Evolutionary conservation across 1,140 invertebrate species (phyloP).

Genomic region (Magallana ariakensis): DNA sequence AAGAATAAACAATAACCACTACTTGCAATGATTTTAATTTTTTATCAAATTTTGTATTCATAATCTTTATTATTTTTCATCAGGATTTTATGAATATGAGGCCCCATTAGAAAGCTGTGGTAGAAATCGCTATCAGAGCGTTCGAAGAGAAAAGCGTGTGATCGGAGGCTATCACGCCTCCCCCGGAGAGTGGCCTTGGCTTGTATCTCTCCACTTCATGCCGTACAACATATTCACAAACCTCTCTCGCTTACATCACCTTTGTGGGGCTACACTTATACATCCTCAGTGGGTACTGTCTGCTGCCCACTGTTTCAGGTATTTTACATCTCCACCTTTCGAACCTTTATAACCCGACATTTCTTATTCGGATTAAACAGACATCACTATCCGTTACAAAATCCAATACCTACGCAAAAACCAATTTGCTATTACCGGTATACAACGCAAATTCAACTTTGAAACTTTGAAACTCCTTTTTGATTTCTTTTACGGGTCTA

Average conservation of each 20-base stretch:
- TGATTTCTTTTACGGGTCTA: background rate
- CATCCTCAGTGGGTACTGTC: slow-evolving; percentile 79
- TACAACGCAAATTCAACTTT: background rate
- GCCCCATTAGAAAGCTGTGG: slow-evolving; percentile 53
- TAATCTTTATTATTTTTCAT: background rate
- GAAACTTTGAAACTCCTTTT: background rate
- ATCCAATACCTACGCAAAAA: background rate
- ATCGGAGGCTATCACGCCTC: slow-evolving; percentile 66
- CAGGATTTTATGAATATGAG: slow-evolving; percentile 29
- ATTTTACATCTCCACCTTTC: slow-evolving; percentile 28
- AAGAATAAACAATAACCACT: slow-evolving; percentile 31
- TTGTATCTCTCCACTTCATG: slow-evolving; percentile 72
- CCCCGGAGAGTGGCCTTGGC: slow-evolving; percentile 76
- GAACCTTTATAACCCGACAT: too few relatives aligned
- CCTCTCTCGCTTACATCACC: slow-evolving; percentile 70
- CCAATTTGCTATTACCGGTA: background rate
- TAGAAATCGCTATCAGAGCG: slow-evolving; percentile 38
- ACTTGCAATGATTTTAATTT: background rate
- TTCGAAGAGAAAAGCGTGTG: slow-evolving; percentile 64
- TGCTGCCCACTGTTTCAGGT: slow-evolving; percentile 80
- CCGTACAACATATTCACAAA: slow-evolving; percentile 61
- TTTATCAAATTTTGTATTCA: background rate
- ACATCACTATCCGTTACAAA: too few relatives aligned
- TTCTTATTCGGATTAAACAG: too few relatives aligned
- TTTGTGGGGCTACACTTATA: slow-evolving; percentile 79